Conservation (phyloP, 2,888 invertebrate genomes). For the Criorhina ranunculi region DNA sequence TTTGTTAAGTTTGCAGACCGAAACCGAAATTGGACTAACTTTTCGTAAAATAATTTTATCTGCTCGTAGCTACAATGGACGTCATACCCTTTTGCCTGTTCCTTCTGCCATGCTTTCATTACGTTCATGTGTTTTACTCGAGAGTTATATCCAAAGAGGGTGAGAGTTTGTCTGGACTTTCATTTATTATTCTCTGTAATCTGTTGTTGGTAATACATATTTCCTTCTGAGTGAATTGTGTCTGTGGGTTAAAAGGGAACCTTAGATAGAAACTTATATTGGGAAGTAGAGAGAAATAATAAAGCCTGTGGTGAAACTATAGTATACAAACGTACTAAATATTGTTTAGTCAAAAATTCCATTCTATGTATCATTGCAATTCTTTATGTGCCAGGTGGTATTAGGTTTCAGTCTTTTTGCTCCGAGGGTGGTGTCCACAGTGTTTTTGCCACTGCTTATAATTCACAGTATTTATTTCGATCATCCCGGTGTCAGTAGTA, state of each 20-base stretch:
- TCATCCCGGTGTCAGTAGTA: too few species aligned
- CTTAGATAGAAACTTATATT: constrained; percentile 22
- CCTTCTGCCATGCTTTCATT: constrained; percentile 11
- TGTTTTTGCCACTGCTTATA: too few species aligned
- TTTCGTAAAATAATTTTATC: constrained; percentile 46
- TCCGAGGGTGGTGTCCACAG: too few species aligned
- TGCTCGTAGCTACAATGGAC: constrained; percentile 28
- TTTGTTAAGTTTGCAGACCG: constrained; percentile 50
- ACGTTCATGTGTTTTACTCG: constrained; percentile 11
- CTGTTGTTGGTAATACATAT: constrained; percentile 37
- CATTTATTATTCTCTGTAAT: constrained; percentile 66
- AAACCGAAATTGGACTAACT: constrained; percentile 47
- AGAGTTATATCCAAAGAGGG: constrained; percentile 48
- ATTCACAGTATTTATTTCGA: too few species aligned
- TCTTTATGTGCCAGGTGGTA: too few species aligned
- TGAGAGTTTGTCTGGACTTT: constrained; percentile 51
- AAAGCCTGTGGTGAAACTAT: background rate
- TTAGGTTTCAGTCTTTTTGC: too few species aligned
- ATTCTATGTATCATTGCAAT: too few species aligned
- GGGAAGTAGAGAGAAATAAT: background rate
- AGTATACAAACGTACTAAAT: background rate
- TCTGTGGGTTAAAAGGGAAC: constrained; percentile 44
- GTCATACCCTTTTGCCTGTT: constrained; percentile 33
- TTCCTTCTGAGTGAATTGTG: constrained; percentile 54
- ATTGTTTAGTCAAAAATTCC: background rate